A percentile compares a stretch with the other conserved stretches of the same genome.
phyloP scores from a whole-genome alignment of 2,797 vertebrate species.

The Australoheros facetus region DNA sequence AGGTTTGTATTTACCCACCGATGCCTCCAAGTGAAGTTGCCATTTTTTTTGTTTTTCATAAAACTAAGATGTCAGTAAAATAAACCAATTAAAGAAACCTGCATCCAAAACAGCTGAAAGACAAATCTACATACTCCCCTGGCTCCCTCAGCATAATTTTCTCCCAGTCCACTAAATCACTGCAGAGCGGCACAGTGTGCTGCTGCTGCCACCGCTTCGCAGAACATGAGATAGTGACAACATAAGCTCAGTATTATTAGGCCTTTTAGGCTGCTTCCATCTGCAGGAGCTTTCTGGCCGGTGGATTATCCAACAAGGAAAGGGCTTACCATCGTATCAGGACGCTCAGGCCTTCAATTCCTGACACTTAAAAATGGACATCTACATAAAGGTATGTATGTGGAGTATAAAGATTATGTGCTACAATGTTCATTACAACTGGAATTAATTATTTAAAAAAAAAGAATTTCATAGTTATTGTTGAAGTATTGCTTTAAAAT shows the following conservation, averaged over 20 bases:
- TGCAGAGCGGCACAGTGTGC: conserved; percentile 55
- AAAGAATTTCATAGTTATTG: too few relatives aligned
- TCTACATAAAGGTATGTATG: conserved; percentile 26
- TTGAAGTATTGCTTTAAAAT: too few relatives aligned
- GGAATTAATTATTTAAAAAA: too few relatives aligned
- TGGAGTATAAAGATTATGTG: conserved; percentile 24
- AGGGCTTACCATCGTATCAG: conserved; percentile 80
- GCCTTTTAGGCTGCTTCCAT: conserved; percentile 81
- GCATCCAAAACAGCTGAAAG: conserved; percentile 36
- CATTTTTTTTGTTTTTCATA: not conserved
- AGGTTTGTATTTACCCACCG: not conserved
- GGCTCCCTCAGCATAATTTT: conserved; percentile 53
- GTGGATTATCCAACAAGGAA: conserved; percentile 84
- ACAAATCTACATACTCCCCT: conserved; percentile 41
- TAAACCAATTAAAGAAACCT: conserved; percentile 19
- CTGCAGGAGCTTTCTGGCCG: conserved; percentile 80
- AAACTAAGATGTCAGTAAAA: conserved; percentile 9
- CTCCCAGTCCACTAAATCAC: conserved; percentile 60
- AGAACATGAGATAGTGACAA: conserved; percentile 81
- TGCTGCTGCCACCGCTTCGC: conserved; percentile 42
- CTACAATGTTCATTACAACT: too few relatives aligned
- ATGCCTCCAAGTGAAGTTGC: conserved; percentile 1
- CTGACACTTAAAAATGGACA: conserved; percentile 71
- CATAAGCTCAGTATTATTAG: conserved; percentile 84
- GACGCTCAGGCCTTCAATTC: conserved; percentile 66